phyloP scores from a whole-genome alignment of 2,797 vertebrate genomes.

The Syngnathus rostellatus region DNA sequence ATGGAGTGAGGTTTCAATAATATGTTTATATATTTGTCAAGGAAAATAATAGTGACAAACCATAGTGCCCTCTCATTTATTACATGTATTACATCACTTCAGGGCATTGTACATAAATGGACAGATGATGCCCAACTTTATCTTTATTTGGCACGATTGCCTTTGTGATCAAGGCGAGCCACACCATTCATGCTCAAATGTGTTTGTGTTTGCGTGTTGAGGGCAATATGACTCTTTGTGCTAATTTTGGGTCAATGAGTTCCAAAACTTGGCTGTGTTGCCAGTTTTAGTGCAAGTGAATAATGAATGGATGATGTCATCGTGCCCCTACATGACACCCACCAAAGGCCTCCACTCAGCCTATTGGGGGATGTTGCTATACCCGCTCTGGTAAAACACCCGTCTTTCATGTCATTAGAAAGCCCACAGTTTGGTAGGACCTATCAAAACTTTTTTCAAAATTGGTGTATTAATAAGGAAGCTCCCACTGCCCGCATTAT shows the following conservation, averaged over 20 bases:
- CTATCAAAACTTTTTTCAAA: background rate
- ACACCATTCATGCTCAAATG: background rate
- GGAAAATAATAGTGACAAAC: no score
- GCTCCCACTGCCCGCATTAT: background rate
- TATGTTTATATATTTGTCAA: no score
- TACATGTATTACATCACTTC: no score
- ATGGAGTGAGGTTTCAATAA: no score
- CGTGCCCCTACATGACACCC: slow-evolving; percentile 11
- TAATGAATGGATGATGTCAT: slow-evolving; percentile 20
- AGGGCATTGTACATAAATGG: background rate
- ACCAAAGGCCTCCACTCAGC: background rate
- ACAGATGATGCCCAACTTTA: background rate
- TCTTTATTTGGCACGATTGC: background rate
- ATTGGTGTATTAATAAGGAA: background rate
- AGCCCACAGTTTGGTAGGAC: background rate
- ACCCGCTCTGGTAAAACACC: background rate
- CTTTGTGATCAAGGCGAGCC: background rate
- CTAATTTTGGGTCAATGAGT: slow-evolving; percentile 10
- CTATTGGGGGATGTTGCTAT: slow-evolving; percentile 4
- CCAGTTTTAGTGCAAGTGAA: slow-evolving; percentile 8
- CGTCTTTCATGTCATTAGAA: background rate
- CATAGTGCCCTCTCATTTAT: no score
- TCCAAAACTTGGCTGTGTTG: slow-evolving; percentile 5
- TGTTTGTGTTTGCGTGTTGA: slow-evolving; percentile 2
- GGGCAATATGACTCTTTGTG: background rate